Evolutionary conservation across 2,797 vertebrate genomes (phyloP).

Genomic region (Brotogeris chrysoptera): DNA sequence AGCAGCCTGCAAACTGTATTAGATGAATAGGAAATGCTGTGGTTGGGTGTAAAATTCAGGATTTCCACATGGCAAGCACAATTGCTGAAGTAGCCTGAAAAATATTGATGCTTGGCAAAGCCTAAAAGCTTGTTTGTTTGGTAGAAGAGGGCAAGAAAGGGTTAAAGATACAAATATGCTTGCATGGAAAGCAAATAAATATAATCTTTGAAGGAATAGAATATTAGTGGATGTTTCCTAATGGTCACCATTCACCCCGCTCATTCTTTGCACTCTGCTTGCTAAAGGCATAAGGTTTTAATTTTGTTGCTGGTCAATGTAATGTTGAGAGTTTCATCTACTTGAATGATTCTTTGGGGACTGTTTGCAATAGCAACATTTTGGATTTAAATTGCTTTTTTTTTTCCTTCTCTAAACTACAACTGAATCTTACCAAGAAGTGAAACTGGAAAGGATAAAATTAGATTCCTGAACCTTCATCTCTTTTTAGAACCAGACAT

Average conservation of each 20-base stretch:
- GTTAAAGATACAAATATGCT: neutral
- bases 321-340: slow-evolving; percentile 48
- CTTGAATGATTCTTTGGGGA: slow-evolving; percentile 1
- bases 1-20: neutral
- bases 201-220: slow-evolving; percentile 12
- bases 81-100: neutral
- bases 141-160: neutral
- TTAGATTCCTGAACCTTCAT: slow-evolving; percentile 63
- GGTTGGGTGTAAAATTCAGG: neutral
- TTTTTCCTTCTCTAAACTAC: neutral
- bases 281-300: slow-evolving; percentile 49
- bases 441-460: slow-evolving; percentile 61
- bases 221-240: slow-evolving; percentile 41
- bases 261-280: slow-evolving; percentile 13
- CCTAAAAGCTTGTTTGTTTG: neutral
- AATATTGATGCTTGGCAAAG: neutral
- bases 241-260: slow-evolving; percentile 25
- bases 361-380: slow-evolving; percentile 40
- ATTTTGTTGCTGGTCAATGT: slow-evolving; percentile 25
- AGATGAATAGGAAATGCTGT: neutral
- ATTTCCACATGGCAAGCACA: neutral
- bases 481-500: slow-evolving; percentile 58
- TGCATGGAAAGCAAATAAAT: slow-evolving; percentile 33
- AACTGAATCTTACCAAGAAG: slow-evolving; percentile 40
- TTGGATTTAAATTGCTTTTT: slow-evolving; percentile 8